Evolutionary conservation across 2,888 invertebrate species (phyloP).

Genomic region (Chloroclysta siterata): DNA sequence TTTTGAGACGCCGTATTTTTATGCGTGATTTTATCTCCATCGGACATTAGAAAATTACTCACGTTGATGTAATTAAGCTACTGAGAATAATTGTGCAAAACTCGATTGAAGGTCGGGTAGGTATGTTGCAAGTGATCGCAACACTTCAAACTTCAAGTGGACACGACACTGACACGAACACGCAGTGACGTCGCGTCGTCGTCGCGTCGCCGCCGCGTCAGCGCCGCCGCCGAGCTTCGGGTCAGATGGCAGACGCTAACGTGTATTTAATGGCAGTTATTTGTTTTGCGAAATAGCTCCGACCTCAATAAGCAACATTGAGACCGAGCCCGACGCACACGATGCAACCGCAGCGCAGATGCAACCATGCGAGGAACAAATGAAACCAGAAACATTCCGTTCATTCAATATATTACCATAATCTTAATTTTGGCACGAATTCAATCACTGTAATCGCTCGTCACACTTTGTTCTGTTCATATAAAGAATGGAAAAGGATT

Average conservation of each 20-base stretch:
- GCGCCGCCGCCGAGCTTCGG: too few relatives aligned
- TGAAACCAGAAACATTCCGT: constrained; percentile 1
- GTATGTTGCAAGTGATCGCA: background rate
- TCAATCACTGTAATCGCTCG: background rate
- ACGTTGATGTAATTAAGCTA: constrained; percentile 1
- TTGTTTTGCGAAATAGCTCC: constrained; percentile 5
- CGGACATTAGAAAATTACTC: background rate
- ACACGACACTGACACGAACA: constrained; percentile 3
- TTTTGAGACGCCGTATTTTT: too few relatives aligned
- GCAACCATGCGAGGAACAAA: background rate
- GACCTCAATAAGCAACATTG: constrained; percentile 6
- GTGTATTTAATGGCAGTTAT: constrained; percentile 4
- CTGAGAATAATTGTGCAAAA: constrained; percentile 1
- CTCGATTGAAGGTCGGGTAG: constrained; percentile 5
- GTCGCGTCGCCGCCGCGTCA: background rate
- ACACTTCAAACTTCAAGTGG: constrained; percentile 1
- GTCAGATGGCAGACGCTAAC: background rate
- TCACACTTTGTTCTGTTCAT: background rate
- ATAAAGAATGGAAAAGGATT: constrained; percentile 8
- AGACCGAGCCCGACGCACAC: background rate
- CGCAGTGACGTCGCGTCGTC: background rate
- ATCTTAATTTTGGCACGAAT: constrained; percentile 9
- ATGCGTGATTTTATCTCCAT: background rate
- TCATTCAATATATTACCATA: background rate
- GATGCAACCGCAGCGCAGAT: too few relatives aligned